Percentiles rank a stretch among this genome's conserved stretches.
These are phyloP conservation scores for Rhadina sibilatrix DNA, from an alignment of 2,113 vertebrate genomes.

Conservation along the genomic window DNA sequence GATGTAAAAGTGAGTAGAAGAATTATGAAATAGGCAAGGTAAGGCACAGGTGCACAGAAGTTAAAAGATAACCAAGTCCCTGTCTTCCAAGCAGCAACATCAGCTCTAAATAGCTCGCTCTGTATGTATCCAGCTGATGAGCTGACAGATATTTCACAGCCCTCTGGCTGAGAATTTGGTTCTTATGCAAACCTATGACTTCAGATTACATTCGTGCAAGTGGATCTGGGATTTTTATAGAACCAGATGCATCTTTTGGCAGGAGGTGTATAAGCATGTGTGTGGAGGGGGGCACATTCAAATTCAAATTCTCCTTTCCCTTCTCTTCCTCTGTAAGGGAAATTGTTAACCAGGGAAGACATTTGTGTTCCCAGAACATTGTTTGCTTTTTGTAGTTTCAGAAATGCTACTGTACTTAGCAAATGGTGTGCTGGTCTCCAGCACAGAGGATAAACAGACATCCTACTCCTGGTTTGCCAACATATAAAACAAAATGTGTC, in stretches of 20 bases:
- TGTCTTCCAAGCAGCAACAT: neutral
- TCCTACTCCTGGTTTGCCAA: neutral
- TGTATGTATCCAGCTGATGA: constrained; percentile 18
- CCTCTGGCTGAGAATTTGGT: constrained; percentile 42
- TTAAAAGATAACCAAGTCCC: neutral
- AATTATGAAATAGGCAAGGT: neutral
- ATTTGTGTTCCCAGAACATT: neutral
- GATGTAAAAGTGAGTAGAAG: neutral
- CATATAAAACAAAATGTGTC: neutral
- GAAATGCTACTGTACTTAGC: neutral
- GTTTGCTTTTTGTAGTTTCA: constrained; percentile 8
- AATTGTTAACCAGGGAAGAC: neutral
- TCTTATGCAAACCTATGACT: constrained; percentile 56
- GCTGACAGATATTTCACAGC: constrained; percentile 57
- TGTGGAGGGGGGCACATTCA: neutral
- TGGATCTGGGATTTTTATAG: constrained; percentile 46
- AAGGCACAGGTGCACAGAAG: constrained; percentile 24
- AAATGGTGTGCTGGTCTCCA: neutral
- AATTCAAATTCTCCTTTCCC: constrained; percentile 28
- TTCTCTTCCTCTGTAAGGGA: neutral
- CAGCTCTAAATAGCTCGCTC: constrained; percentile 10
- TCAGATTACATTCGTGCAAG: constrained; percentile 43
- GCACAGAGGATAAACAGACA: neutral
- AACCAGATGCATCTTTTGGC: constrained; percentile 64
- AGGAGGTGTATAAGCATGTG: neutral